Base-by-base conservation (phyloP, 2,888 invertebrate genomes). In the Teleogryllus oceanicus region DNA sequence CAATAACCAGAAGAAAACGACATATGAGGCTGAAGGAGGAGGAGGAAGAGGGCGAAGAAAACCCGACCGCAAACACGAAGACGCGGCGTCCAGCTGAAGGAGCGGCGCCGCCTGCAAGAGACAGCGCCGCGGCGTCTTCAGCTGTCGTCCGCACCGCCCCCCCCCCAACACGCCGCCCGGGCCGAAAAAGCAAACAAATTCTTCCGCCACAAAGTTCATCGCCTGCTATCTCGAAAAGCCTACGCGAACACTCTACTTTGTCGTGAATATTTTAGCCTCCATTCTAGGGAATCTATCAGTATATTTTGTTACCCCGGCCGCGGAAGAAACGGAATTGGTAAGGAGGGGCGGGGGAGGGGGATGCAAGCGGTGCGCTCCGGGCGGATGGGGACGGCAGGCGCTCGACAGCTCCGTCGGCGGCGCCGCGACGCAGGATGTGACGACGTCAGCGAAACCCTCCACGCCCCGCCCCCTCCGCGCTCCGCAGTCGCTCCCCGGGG, bases 301-400 rank as follows among this genome's bases (percentile, higher is more conserved):
- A 62, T 62, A 62, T 62, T 62, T 62, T 62, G 62, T 62, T 62
- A 62, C 62, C n/a, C 62, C n/a, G 13, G 62, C 62, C 16, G 13
- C 62, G 62, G 62, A 12, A 62, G 62, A 62, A 62, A 62, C 62
- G n/a, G 62, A 62, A 62, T 62, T 62, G 62, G 62, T 62, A 62
- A 62, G n/a, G 62, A 62, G 62, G 5, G 13, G 62, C 2, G 16
- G 62, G 11, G 62, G 62, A 1, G 62, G 13, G 62, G 62, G 62
- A 12, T 12, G 62, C 16, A 11, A 18, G n/a, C 62, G n/a, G 62
- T 18, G 62, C 13, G n/a, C 16, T 4, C 62, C 11, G 62, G 8
- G 62, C 62, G 37, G 37, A 37, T 37, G 37, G 37, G 37, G 37
- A 8, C n/a, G 62, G 80, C 78, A 78, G 78, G 79, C 79, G 83